Evolutionary conservation across 2,888 invertebrate genomes (phyloP).

Genomic region (Ectemnius cavifrons): DNA sequence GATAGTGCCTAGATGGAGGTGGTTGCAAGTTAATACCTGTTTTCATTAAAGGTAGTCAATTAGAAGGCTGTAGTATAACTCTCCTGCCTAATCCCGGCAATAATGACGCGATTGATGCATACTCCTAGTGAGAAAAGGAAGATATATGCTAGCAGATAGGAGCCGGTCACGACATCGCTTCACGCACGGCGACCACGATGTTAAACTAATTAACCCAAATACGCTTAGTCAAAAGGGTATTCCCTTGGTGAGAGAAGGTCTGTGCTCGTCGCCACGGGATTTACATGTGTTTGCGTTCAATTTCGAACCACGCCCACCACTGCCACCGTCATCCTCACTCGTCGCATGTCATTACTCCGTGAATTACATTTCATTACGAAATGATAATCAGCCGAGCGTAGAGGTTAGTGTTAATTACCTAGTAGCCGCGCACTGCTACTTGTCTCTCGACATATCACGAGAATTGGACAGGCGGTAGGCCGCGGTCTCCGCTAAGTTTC

Average conservation of each 20-base stretch:
- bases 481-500: constrained; percentile 29
- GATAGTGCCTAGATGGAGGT: too few relatives aligned
- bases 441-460: too few relatives aligned
- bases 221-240: constrained; percentile 11
- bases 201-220: constrained; percentile 24
- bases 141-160: background rate
- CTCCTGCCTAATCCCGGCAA: background rate
- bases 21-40: too few relatives aligned
- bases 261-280: background rate
- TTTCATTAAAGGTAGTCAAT: too few relatives aligned
- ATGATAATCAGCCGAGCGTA: constrained; percentile 24
- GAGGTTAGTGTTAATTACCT: constrained; percentile 30
- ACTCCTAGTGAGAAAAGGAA: background rate
- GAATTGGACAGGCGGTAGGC: background rate
- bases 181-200: constrained; percentile 7
- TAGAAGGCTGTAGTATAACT: too few relatives aligned
- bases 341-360: constrained; percentile 20
- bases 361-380: constrained; percentile 35
- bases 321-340: background rate
- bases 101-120: constrained; percentile 8
- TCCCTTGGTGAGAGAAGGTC: background rate
- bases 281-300: constrained; percentile 7
- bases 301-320: constrained; percentile 10
- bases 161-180: constrained; percentile 6
- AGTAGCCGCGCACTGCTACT: background rate